Evolutionary conservation across 2,888 invertebrate genomes (phyloP), one percentile per base, ranked within the genome.

Genomic region (Plemyria rubiginata): DNA sequence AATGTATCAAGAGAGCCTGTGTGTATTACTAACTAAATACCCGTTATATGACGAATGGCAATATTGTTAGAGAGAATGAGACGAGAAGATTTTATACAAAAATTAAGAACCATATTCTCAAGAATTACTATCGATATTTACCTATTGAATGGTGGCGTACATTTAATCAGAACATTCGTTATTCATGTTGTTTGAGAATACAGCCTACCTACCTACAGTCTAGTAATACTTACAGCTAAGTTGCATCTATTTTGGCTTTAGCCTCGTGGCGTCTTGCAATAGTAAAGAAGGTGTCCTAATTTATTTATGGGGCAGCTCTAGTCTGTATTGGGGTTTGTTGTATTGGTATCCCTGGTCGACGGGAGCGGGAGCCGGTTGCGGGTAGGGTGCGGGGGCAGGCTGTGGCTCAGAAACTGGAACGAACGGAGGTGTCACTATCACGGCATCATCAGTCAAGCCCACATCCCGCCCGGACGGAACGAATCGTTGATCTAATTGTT

Each of bases 341-440:
- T 92, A 92, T 16, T 78, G 72, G 72, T 92, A 92, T 13, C 63
- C 63, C 51, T 63, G 63, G 16, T 59, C 70, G 8, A 65, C 55
- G 2, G 72, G 76, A 11, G 66, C 66, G 0, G 74, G 74, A 7
- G 67, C 72, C 4, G 75, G 76, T 8, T 69, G 59, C 5, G 80
- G 79, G n/a, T 61, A 69, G 66, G 77, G 59, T 40, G 45, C 70
- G 0, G 68, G 70, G 38, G 51, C 73, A 1, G 81, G 78, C 12
- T 73, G 73, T 2, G 76, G 79, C 59, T 75, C 76, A 2, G 79
- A 70, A 8, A 87, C 77, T 2, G 90, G 86, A 56, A 88, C 89
- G 46, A 87, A 84, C 3, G 90, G 92, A 11, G 92, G 89, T 0
- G 92, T 92, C 65, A 92, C 84, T 55, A 92, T 92, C 32, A 92